These are phyloP conservation scores for Lutraria lutraria DNA, from an alignment of 2,888 invertebrate species.

Conservation along the genomic window DNA sequence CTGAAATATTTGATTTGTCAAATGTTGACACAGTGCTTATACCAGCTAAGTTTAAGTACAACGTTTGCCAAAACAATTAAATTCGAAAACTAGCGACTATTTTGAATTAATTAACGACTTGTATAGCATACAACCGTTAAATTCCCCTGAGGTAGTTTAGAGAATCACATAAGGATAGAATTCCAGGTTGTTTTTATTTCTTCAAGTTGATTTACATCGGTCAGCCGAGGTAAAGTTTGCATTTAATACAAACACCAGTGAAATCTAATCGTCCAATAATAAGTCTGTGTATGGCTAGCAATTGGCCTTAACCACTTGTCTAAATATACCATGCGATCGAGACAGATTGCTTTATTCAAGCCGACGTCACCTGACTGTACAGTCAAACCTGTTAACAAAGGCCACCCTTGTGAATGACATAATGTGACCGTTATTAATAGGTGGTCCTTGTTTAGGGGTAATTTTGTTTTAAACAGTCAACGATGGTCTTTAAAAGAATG, in stretches of 20 bases:
- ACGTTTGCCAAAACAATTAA: conserved; percentile 8
- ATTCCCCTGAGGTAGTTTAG: not conserved
- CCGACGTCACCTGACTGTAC: not conserved
- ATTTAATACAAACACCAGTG: not conserved
- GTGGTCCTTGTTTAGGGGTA: no score
- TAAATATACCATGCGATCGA: not conserved
- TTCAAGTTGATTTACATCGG: not conserved
- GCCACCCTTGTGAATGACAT: not conserved
- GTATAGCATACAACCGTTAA: not conserved
- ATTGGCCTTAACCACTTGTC: not conserved
- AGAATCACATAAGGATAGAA: not conserved
- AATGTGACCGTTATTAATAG: no score
- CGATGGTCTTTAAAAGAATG: no score
- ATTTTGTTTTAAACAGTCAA: no score
- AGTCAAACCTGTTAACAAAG: not conserved
- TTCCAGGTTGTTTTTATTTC: not conserved
- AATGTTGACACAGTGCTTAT: conserved; percentile 30
- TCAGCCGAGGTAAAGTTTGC: not conserved
- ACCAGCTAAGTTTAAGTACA: conserved; percentile 16
- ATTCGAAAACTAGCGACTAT: not conserved
- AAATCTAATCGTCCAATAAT: not conserved
- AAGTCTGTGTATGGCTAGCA: not conserved
- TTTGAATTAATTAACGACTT: conserved; percentile 23
- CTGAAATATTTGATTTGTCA: conserved; percentile 23
- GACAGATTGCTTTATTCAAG: not conserved